These are phyloP conservation scores for Miltochrista miniata DNA, from an alignment of 2,888 invertebrate species.

Conservation along the genomic window DNA sequence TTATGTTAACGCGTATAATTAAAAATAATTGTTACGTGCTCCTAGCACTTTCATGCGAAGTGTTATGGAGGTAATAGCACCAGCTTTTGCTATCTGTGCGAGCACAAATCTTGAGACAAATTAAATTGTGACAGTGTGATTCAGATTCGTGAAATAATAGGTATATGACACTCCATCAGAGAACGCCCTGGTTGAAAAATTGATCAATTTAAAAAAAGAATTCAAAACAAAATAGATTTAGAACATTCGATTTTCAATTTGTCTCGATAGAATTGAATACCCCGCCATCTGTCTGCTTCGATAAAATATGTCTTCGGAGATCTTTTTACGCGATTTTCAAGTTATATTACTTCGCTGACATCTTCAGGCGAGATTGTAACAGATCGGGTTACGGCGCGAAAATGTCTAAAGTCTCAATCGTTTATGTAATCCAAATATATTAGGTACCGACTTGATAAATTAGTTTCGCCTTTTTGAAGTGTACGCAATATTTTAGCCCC, in stretches of 20 bases:
- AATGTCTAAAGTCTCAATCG: conserved; percentile 3
- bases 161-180: background rate
- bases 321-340: conserved; percentile 9
- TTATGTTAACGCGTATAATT: no score
- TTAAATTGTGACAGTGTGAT: no score
- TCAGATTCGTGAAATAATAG: no score
- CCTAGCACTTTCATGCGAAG: background rate
- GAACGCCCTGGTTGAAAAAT: background rate
- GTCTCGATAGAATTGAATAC: conserved; percentile 3
- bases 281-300: background rate
- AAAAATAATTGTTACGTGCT: no score
- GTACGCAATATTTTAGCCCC: no score
- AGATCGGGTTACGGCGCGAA: conserved; percentile 3
- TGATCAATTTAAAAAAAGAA: background rate
- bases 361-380: conserved; percentile 2
- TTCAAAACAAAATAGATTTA: background rate
- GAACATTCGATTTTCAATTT: conserved; percentile 6
- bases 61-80: background rate
- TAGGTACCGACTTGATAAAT: no score
- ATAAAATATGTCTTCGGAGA: background rate
- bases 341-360: conserved; percentile 6
- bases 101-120: no score
- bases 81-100: no score
- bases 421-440: background rate
- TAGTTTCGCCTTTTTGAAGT: no score